Conservation (phyloP, 2,113 vertebrate genomes). For the Dinomys branickii region DNA sequence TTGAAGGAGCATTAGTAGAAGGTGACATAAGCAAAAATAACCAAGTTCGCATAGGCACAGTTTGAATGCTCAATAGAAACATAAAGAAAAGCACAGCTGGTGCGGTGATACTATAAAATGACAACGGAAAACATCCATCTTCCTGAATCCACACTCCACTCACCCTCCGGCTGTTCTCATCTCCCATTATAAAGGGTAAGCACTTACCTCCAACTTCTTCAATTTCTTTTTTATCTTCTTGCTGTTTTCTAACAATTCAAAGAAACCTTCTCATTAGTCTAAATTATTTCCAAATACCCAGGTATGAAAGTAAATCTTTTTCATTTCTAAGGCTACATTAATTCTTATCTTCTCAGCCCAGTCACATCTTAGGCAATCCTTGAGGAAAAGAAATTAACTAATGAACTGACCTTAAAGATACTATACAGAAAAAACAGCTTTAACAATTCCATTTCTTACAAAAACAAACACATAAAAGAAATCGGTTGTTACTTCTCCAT, state of each 20-base stretch:
- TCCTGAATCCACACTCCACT: background rate
- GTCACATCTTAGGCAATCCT: background rate
- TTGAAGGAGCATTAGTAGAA: conserved; percentile 55
- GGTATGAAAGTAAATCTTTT: conserved; percentile 43
- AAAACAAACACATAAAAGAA: background rate
- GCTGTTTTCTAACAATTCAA: background rate
- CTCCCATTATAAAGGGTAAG: conserved; percentile 52
- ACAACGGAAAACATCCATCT: conserved; percentile 50
- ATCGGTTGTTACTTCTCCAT: background rate
- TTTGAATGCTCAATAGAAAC: conserved; percentile 47
- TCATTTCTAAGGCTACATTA: background rate
- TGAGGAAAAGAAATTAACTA: background rate
- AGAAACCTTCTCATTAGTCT: background rate
- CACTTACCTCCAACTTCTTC: background rate
- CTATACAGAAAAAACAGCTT: background rate
- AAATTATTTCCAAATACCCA: conserved; percentile 35
- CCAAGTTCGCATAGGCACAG: background rate
- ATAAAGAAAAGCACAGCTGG: conserved; percentile 62
- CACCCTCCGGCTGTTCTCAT: background rate
- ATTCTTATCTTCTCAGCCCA: conserved; percentile 3
- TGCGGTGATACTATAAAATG: background rate
- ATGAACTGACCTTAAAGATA: background rate
- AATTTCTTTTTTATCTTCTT: background rate
- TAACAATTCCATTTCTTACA: background rate
- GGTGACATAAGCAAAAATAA: conserved; percentile 51